phyloP scores from a whole-genome alignment of 2,888 invertebrate species.

The Candidula unifasciata region DNA sequence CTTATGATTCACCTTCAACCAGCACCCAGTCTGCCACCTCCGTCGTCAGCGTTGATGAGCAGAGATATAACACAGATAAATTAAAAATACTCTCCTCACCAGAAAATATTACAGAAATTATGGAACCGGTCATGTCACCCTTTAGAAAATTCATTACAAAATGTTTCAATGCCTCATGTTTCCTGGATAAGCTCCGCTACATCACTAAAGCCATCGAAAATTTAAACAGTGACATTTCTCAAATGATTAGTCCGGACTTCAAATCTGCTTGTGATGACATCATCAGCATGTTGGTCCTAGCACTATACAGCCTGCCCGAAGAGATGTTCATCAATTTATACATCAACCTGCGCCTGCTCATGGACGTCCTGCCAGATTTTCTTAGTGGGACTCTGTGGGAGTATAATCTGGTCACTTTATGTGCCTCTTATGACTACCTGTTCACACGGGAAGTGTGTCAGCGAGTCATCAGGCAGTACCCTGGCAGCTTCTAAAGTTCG shows the following conservation, averaged over 20 bases:
- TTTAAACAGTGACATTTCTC: slow-evolving; percentile 40
- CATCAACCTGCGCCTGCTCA: slow-evolving; percentile 42
- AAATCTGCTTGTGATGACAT: slow-evolving; percentile 49
- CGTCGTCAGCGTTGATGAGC: background rate
- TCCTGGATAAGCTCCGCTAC: slow-evolving; percentile 48
- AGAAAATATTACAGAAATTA: background rate
- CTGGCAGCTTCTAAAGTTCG: slow-evolving; percentile 32
- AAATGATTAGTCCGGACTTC: slow-evolving; percentile 34
- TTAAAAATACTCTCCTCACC: background rate
- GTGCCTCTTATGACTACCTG: slow-evolving; percentile 49
- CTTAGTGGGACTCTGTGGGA: slow-evolving; percentile 48
- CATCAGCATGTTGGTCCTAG: slow-evolving; percentile 44
- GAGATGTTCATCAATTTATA: slow-evolving; percentile 48
- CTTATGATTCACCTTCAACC: background rate
- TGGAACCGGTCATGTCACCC: slow-evolving; percentile 36
- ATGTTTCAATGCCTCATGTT: slow-evolving; percentile 30
- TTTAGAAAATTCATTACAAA: slow-evolving; percentile 36
- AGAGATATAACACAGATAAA: background rate
- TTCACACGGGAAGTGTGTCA: slow-evolving; percentile 42
- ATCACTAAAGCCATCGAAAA: slow-evolving; percentile 38
- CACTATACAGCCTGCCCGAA: slow-evolving; percentile 42
- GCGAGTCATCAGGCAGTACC: slow-evolving; percentile 14
- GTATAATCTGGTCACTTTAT: slow-evolving; percentile 41
- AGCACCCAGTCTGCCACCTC: background rate
- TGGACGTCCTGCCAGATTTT: slow-evolving; percentile 43